These are phyloP conservation scores for Colinus virginianus DNA, from an alignment of 2,113 vertebrate species.

Conservation along the genomic window DNA sequence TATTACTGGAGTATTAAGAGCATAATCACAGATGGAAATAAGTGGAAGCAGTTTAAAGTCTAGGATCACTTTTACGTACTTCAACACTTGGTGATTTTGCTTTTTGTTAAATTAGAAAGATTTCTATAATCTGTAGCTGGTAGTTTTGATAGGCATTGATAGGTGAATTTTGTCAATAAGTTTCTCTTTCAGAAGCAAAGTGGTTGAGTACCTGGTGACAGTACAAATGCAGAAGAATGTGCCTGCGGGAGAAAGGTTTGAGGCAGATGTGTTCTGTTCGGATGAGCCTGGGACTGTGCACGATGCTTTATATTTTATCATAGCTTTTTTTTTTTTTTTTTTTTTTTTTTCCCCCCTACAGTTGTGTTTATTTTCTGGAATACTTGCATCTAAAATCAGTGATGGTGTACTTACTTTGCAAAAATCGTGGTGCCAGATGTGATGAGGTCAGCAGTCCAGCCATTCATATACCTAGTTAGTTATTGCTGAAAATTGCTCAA, in stretches of 20 bases:
- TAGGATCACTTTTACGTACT: neutral
- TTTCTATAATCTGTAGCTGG: neutral
- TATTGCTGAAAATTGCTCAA: slow-evolving; percentile 43
- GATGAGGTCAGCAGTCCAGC: slow-evolving; percentile 6
- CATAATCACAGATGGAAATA: neutral
- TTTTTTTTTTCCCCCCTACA: slow-evolving; percentile 39
- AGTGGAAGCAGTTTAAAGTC: neutral
- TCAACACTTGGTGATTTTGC: neutral
- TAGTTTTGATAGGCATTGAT: neutral
- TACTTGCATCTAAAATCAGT: slow-evolving; percentile 6
- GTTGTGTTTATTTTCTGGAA: slow-evolving; percentile 21
- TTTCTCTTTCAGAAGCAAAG: neutral
- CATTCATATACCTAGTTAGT: neutral
- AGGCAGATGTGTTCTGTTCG: neutral
- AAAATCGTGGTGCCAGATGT: slow-evolving; percentile 40
- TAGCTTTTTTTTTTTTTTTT: slow-evolving; percentile 31
- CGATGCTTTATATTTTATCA: slow-evolving; percentile 2
- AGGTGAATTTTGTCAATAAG: neutral
- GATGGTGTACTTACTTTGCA: neutral
- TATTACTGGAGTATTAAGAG: neutral
- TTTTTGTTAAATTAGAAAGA: neutral
- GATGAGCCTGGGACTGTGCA: neutral
- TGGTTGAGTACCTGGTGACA: neutral
- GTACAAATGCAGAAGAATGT: neutral
- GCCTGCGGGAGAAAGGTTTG: neutral